A percentile compares a stretch with the other conserved stretches of the same genome.
These are phyloP conservation scores for Gavialis gangeticus DNA, from an alignment of 2,113 vertebrate species.

Conservation along the genomic window DNA sequence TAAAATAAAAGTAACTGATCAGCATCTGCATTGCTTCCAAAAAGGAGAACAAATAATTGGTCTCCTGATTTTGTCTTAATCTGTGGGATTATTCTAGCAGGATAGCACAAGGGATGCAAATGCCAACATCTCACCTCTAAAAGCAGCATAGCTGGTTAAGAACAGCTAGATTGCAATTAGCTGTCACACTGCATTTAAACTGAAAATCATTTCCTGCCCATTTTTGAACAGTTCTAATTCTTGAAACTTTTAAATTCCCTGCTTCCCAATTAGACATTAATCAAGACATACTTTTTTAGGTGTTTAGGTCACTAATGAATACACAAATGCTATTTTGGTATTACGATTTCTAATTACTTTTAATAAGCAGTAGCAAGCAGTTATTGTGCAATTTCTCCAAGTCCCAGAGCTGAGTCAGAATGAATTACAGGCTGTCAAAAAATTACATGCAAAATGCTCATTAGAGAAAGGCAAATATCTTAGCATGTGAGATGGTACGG, in stretches of 20 bases:
- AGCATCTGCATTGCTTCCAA: neutral
- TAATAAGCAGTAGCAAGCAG: neutral
- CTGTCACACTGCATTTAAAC: slow-evolving; percentile 1
- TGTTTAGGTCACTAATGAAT: neutral
- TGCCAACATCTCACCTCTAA: neutral
- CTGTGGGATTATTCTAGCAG: neutral
- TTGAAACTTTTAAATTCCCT: slow-evolving; percentile 28
- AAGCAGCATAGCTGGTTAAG: neutral
- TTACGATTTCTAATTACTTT: slow-evolving; percentile 18
- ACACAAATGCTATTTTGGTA: neutral
- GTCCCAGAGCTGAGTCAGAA: neutral
- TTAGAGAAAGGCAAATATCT: neutral
- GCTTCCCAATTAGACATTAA: slow-evolving; percentile 14
- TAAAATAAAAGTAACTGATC: neutral
- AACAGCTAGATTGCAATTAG: neutral
- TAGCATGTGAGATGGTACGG: accelerated
- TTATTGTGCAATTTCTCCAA: neutral
- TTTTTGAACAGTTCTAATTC: neutral
- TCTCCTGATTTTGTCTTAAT: neutral
- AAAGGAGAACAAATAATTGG: neutral
- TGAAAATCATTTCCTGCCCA: slow-evolving; percentile 51
- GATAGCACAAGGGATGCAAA: neutral
- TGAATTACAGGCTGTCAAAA: neutral
- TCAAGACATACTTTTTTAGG: slow-evolving; percentile 12
- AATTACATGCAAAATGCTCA: neutral